phyloP scores from a whole-genome alignment of 2,797 vertebrate genomes.

The Graptemys geographica region DNA sequence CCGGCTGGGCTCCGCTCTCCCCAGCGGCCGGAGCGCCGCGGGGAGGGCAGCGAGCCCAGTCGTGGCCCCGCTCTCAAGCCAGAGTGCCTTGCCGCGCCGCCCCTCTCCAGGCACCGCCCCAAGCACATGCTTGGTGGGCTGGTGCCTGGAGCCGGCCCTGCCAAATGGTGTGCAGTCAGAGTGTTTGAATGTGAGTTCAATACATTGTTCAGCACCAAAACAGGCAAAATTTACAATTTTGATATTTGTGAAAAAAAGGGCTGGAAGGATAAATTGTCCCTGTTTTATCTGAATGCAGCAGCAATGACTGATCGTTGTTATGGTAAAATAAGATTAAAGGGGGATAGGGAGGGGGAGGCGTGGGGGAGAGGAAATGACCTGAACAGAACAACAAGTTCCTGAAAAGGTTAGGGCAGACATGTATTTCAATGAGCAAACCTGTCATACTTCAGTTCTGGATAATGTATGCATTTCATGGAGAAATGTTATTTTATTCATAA shows the following conservation, averaged over 20 bases:
- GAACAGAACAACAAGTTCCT: neutral
- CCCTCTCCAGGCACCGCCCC: too few relatives aligned
- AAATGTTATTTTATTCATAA: neutral
- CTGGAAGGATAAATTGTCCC: neutral
- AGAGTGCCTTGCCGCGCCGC: too few relatives aligned
- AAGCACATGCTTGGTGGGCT: too few relatives aligned
- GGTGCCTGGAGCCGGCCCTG: too few relatives aligned
- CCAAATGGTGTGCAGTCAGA: neutral
- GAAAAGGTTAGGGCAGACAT: neutral
- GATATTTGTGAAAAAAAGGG: neutral
- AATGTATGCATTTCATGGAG: neutral
- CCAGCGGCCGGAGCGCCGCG: too few relatives aligned
- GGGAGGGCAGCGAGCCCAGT: too few relatives aligned
- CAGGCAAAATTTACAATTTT: neutral
- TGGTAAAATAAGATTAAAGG: neutral
- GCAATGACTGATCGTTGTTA: neutral
- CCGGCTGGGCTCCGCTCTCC: too few relatives aligned
- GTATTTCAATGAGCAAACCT: neutral
- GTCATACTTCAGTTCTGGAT: neutral
- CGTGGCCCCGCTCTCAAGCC: too few relatives aligned
- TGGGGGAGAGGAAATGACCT: neutral
- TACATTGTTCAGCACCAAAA: neutral
- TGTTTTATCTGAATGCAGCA: neutral
- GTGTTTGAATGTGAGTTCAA: neutral
- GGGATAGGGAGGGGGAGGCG: neutral